phyloP scores from a whole-genome alignment of 2,113 vertebrate species.

The Piprites chloris region DNA sequence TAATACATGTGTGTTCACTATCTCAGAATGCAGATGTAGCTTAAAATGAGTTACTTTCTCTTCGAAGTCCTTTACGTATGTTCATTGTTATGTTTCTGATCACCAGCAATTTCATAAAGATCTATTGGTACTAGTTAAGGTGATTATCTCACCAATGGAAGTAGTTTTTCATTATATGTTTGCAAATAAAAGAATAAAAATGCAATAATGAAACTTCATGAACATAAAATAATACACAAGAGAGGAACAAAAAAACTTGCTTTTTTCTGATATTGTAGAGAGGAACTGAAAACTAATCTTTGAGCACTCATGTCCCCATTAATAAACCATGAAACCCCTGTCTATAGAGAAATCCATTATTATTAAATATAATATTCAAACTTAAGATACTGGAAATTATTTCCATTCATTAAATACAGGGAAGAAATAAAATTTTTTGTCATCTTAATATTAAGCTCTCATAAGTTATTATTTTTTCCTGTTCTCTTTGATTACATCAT shows the following conservation, averaged over 20 bases:
- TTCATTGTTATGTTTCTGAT: not conserved
- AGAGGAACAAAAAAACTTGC: not conserved
- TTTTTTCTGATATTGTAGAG: not conserved
- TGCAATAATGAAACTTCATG: not conserved
- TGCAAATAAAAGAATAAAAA: not conserved
- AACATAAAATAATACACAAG: not conserved
- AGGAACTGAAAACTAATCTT: not conserved
- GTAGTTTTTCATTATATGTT: not conserved
- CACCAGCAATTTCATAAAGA: not conserved
- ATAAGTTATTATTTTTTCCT: not conserved
- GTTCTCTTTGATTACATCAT: not conserved
- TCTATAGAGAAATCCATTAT: not conserved
- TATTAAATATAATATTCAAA: not conserved
- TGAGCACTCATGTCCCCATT: not conserved
- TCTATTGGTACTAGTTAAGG: not conserved
- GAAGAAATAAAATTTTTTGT: not conserved
- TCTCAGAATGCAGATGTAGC: not conserved
- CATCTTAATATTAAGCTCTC: not conserved
- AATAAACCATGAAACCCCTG: not conserved
- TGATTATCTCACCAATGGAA: not conserved
- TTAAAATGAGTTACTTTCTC: not conserved
- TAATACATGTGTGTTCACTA: rapidly evolving
- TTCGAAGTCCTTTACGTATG: not conserved
- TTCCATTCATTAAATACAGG: not conserved
- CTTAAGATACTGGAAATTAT: not conserved